A percentile compares a stretch with the other conserved stretches of the same genome.
Conservation (phyloP, 2,797 vertebrate genomes). For the Pangasius djambal region DNA sequence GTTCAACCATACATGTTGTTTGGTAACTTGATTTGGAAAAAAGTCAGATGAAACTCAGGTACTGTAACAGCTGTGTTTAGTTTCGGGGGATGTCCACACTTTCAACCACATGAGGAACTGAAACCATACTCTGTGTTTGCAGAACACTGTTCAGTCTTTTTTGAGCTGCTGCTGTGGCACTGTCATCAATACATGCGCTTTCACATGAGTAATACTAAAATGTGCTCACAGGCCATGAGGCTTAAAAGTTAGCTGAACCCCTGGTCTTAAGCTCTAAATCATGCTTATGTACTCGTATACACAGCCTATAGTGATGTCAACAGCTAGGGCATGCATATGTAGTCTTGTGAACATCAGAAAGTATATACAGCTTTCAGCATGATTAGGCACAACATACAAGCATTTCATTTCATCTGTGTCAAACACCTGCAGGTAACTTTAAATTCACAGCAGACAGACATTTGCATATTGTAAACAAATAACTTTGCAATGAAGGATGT, state of each 20-base stretch:
- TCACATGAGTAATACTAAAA: not conserved
- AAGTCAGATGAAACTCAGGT: slow-evolving; percentile 28
- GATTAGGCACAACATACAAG: slow-evolving; percentile 16
- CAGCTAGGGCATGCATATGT: not conserved
- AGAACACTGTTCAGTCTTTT: not conserved
- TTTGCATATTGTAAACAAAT: not conserved
- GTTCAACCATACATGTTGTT: not conserved
- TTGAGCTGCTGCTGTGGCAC: too few relatives aligned
- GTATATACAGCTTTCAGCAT: not conserved
- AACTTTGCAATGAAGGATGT: not conserved
- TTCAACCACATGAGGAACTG: slow-evolving; percentile 53
- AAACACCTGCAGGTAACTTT: not conserved
- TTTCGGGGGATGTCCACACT: slow-evolving; percentile 46
- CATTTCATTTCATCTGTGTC: not conserved
- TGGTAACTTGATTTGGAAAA: not conserved
- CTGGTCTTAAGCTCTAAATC: not conserved
- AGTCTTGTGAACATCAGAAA: not conserved
- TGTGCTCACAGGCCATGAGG: not conserved
- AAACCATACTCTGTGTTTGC: slow-evolving; percentile 37
- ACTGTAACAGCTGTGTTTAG: slow-evolving; percentile 31
- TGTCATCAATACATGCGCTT: not conserved
- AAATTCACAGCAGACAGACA: not conserved
- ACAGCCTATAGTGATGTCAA: not conserved
- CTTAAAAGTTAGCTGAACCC: not conserved
- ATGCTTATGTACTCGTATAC: not conserved